phyloP scores from a whole-genome alignment of 1,140 invertebrate species.

The Drosophila dunni region DNA sequence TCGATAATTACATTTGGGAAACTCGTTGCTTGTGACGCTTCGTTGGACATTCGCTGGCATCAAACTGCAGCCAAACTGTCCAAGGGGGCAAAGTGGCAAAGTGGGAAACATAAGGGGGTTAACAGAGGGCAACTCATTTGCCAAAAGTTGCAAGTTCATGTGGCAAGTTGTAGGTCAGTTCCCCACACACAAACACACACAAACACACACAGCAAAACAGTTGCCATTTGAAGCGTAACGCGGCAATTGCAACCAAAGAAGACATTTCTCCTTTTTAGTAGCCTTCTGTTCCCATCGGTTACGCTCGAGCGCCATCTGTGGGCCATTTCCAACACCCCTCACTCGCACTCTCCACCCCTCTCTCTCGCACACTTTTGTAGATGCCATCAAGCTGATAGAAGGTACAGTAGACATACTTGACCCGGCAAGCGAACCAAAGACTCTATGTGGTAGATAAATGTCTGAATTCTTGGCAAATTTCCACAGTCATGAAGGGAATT shows the following conservation, averaged over 20 bases:
- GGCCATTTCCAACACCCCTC: background rate
- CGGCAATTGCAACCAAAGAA: conserved; percentile 45
- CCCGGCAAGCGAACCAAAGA: conserved; percentile 1
- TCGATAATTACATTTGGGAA: conserved; percentile 56
- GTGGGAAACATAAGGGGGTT: background rate
- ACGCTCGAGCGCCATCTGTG: conserved; percentile 42
- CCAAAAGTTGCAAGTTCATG: conserved; percentile 63
- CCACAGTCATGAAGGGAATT: conserved; percentile 1
- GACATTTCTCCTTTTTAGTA: conserved; percentile 26
- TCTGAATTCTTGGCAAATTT: conserved; percentile 25
- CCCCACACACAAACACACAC: conserved; percentile 10
- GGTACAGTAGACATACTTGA: conserved; percentile 17
- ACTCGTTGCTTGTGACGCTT: conserved; percentile 45
- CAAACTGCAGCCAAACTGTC: conserved; percentile 51
- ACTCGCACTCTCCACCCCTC: background rate
- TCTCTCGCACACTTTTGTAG: background rate
- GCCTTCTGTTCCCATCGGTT: conserved; percentile 42
- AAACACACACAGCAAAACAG: background rate
- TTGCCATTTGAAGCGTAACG: conserved; percentile 56
- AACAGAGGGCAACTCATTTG: conserved; percentile 29
- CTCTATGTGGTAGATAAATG: conserved; percentile 29
- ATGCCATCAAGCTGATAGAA: conserved; percentile 21
- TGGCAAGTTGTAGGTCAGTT: conserved; percentile 54
- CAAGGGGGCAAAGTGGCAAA: background rate
- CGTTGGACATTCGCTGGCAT: conserved; percentile 42